Evolutionary conservation across 2,113 vertebrate species (phyloP).

Genomic region (Rhynchomys soricoides): DNA sequence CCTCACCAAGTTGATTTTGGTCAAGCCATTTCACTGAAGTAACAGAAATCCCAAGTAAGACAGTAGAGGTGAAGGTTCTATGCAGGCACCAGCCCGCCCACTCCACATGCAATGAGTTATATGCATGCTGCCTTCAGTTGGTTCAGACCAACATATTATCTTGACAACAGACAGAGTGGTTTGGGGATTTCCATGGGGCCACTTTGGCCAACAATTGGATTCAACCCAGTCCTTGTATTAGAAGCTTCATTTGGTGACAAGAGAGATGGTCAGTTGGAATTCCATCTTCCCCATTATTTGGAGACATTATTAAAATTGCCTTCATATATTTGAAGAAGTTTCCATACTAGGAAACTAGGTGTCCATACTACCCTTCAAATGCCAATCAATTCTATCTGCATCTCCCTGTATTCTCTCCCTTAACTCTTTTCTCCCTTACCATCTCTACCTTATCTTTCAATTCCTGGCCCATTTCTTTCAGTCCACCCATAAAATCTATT

Average conservation of each 20-base stretch:
- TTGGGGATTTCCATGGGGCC: background rate
- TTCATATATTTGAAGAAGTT: background rate
- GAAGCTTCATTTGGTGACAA: background rate
- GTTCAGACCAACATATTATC: background rate
- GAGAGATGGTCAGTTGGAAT: background rate
- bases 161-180: background rate
- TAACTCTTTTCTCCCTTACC: fast-evolving
- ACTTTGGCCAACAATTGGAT: background rate
- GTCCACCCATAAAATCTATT: background rate
- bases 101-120: background rate
- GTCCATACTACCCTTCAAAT: background rate
- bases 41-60: background rate
- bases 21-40: background rate
- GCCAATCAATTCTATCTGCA: background rate
- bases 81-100: background rate
- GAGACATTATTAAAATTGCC: background rate
- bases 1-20: background rate
- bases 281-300: background rate
- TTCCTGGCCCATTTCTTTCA: no score
- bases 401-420: background rate
- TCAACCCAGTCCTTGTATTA: background rate
- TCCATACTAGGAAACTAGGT: background rate
- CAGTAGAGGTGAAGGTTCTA: background rate
- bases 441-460: fast-evolving
- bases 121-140: background rate